Base-by-base conservation (phyloP, 2,797 vertebrate species). In the Dendrocincla fuliginosa region DNA sequence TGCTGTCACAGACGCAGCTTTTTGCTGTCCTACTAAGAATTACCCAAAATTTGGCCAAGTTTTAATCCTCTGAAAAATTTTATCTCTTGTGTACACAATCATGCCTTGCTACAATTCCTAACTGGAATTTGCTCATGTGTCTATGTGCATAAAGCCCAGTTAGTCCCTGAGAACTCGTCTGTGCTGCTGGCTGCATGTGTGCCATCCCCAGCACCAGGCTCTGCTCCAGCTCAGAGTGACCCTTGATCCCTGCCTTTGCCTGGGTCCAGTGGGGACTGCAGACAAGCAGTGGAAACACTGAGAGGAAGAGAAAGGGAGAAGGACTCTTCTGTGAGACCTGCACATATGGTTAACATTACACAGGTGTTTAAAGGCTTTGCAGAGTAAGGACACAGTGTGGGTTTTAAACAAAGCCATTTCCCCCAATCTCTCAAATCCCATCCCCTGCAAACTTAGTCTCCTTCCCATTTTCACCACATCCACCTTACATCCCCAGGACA, bases 31-130 rank as follows among this genome's bases (percentile, higher is more conserved):
- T 57, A 7, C 53, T 56, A 23, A 41, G 35, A 63, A 90, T n/a
- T 60, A 61, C 53, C 46, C 19, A 41, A 56, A n/a, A 91, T 75
- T 32, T 83, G 65, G 57, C n/a, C 70, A 85, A 39, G 24, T 53
- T 94, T 61, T 65, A 61, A n/a, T 39, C 23, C 14, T 64, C 33
- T 83, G 76, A 79, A 81, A 85, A 49, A 22, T 19, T 44, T 49
- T 7, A 11, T 37, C 49, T 79, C 30, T 60, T 10, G 9, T 13
- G 6, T 15, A 22, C 0, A 0, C 32, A 47, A 4, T 37, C 27
- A 63, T 47, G 55, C 35, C 55, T 74, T 92, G n/a, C 65, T 81
- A 22, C 59, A 69, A 56, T 76, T n/a, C 55, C 11, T 3, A 63
- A 24, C 35, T 37, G 76, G 60, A 42, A 41, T 79, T 75, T 93